These are phyloP conservation scores for Platygyra sinensis DNA, from an alignment of 64 coral and sea anemone species.

Conservation along the genomic window DNA sequence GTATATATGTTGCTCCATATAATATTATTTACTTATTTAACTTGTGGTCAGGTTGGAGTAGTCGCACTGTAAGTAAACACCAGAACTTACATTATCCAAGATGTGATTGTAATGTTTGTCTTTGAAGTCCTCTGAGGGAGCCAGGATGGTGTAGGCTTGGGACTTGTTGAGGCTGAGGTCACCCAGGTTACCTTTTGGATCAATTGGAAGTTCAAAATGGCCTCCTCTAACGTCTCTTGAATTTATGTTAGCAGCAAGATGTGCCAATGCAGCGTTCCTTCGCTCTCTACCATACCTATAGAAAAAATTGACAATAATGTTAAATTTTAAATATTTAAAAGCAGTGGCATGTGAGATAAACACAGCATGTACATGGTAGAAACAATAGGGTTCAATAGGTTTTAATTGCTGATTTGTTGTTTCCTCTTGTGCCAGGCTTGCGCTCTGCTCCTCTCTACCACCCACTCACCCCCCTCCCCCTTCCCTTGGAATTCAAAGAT, in stretches of 20 bases:
- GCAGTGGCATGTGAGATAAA: not conserved
- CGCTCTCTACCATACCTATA: not conserved
- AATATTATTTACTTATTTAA: no score
- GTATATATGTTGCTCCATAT: no score
- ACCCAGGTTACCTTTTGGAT: not conserved
- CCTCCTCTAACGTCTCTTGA: no score
- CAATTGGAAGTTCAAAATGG: no score
- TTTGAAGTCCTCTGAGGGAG: not conserved
- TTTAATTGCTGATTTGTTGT: no score
- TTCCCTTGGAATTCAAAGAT: no score
- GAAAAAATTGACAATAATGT: not conserved
- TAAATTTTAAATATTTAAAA: not conserved
- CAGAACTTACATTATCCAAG: constrained; percentile 29
- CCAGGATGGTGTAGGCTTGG: constrained; percentile 35
- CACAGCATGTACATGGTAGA: not conserved
- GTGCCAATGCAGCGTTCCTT: constrained; percentile 18
- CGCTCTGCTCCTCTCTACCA: no score
- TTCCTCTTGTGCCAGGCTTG: no score
- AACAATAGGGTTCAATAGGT: no score
- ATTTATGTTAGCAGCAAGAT: not conserved
- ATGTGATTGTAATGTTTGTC: constrained; percentile 36
- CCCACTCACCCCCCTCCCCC: no score
- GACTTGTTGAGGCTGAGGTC: constrained; percentile 43
- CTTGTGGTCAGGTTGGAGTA: not conserved
- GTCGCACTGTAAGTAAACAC: constrained; percentile 8